Evolutionary conservation across 2,888 invertebrate genomes (phyloP), one percentile per base, ranked within the genome.

Genomic region (Tipula unca): DNA sequence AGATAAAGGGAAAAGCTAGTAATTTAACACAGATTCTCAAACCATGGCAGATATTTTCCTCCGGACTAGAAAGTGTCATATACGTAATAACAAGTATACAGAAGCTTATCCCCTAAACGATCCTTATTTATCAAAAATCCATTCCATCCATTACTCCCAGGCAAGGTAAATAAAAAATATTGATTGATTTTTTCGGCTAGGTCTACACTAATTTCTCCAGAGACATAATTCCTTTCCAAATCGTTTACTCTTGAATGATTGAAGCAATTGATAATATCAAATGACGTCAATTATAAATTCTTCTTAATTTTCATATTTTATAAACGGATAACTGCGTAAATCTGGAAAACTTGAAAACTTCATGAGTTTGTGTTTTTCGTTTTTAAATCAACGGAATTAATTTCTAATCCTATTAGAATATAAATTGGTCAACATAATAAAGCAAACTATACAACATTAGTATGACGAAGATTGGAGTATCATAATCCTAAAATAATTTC

Each of bases 321-420:
- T 42, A 13, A 13, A 42, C 13, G 42, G 10, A 4, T 25, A 48
- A 48, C 69, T 69, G 69, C 69, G 25, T 69, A 69, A 25, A 69
- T 69, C 69, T 69, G 25, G 69, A 69, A 39, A 39, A 39, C 39
- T 39, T 39, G 10, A 39, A 32, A 32, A 32, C 4, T 32, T 32
- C 32, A 32, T 32, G 4, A 32, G 6, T 32, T 32, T 32, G 4
- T 32, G 4, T 32, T 32, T 32, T 39, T 54, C 2, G 25, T 25
- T 25, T 69, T 25, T 69, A 25, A 25, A 25, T 25, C 69, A 10
- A 69, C 3, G 13, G 69, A 69, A 69, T 69, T 10, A 69, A 69
- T 69, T 69, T 69, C 25, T 69, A 69, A 69, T 69, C 69, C 69
- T 69, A 69, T 69, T 69, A 69, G 69, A 69, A 69, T 69, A 69